phyloP scores from a whole-genome alignment of 2,888 invertebrate genomes.

The Tetrapedia diversipes region DNA sequence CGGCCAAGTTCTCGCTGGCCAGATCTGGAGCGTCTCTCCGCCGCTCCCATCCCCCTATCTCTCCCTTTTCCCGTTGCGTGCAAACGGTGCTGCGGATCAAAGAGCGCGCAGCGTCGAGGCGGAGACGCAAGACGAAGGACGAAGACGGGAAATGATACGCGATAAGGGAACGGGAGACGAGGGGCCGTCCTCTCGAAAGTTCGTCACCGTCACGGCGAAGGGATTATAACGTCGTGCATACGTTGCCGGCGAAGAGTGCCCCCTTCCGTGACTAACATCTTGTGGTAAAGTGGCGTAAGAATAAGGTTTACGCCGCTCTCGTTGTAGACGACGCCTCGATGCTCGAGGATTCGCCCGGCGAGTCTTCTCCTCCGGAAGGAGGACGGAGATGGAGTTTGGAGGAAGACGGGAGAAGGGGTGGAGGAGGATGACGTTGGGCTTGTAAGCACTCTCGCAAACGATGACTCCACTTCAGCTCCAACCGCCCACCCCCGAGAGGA shows the following conservation, averaged over 20 bases:
- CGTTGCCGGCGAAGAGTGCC: slow-evolving; percentile 58
- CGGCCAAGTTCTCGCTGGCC: slow-evolving; percentile 34
- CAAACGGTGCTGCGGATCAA: slow-evolving; percentile 39
- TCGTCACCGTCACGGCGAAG: slow-evolving; percentile 65
- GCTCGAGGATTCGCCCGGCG: slow-evolving; percentile 67
- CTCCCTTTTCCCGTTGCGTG: slow-evolving; percentile 5
- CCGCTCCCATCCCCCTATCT: neutral
- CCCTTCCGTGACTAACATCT: slow-evolving; percentile 77
- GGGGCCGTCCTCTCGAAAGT: slow-evolving; percentile 63
- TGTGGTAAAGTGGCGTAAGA: slow-evolving; percentile 82
- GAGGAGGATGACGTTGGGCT: slow-evolving; percentile 74
- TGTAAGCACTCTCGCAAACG: slow-evolving; percentile 78
- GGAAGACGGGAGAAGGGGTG: slow-evolving; percentile 62
- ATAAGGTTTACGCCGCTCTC: slow-evolving; percentile 80
- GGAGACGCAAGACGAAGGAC: slow-evolving; percentile 19
- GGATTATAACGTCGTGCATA: slow-evolving; percentile 72
- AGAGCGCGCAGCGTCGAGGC: slow-evolving; percentile 18
- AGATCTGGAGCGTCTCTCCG: slow-evolving; percentile 24
- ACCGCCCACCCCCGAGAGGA: slow-evolving; percentile 71
- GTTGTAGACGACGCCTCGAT: slow-evolving; percentile 70
- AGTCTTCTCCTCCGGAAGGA: slow-evolving; percentile 69
- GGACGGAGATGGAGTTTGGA: slow-evolving; percentile 61
- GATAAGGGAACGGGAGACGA: slow-evolving; percentile 55
- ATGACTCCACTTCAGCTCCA: slow-evolving; percentile 79
- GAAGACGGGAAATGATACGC: slow-evolving; percentile 40